A percentile compares a stretch with the other conserved stretches of the same genome.
Conservation (phyloP, 2,888 invertebrate species). For the Protonemura montana region DNA sequence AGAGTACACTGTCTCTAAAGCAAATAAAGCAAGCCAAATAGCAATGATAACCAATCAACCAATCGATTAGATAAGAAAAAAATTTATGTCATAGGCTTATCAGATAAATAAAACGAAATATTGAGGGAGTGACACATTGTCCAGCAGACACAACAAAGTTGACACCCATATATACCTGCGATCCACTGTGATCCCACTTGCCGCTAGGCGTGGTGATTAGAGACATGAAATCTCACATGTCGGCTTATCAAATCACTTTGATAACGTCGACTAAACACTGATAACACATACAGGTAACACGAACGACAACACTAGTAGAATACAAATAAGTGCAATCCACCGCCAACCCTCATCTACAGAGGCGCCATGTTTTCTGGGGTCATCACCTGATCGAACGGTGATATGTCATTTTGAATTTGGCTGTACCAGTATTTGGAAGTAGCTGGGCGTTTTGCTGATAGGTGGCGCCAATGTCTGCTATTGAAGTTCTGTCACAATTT, state of each 20-base stretch:
- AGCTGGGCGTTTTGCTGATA: background rate
- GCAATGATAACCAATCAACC: too few species aligned
- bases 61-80: too few species aligned
- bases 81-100: too few species aligned
- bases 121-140: too few species aligned
- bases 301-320: background rate
- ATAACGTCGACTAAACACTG: background rate
- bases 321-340: background rate
- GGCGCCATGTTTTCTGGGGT: background rate
- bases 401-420: background rate
- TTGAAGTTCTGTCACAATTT: too few species aligned
- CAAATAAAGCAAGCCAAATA: too few species aligned
- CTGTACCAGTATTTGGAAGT: background rate
- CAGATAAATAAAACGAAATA: too few species aligned
- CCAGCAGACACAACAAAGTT: background rate
- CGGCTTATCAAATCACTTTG: background rate
- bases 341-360: background rate
- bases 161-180: background rate
- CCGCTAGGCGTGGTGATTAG: background rate
- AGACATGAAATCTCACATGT: background rate
- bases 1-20: too few species aligned
- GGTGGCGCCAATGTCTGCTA: background rate
- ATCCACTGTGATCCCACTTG: background rate
- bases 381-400: background rate
- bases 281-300: background rate